A percentile compares a stretch with the other conserved stretches of the same genome.
phyloP scores from a whole-genome alignment of 2,888 invertebrate genomes.

The Phoronis australis region DNA sequence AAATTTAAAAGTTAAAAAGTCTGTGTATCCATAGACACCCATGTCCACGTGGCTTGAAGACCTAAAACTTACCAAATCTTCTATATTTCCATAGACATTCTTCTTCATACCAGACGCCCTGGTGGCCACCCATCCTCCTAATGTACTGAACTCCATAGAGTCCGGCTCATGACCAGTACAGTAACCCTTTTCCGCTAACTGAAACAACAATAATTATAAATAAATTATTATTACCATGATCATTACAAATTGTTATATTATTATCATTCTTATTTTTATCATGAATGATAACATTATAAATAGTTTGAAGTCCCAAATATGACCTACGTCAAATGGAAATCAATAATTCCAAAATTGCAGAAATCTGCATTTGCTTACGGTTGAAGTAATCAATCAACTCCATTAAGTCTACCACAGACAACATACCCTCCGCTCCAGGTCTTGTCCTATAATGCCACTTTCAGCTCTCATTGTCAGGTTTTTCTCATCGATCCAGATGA shows the following conservation, averaged over 20 bases:
- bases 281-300: too few species aligned
- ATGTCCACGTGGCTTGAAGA: neutral
- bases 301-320: too few species aligned
- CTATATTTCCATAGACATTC: constrained; percentile 95
- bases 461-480: constrained; percentile 79
- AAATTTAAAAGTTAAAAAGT: neutral
- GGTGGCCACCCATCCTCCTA: constrained; percentile 97
- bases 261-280: too few species aligned
- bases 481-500: constrained; percentile 85
- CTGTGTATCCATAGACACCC: neutral
- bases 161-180: constrained; percentile 96
- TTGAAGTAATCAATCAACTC: too few species aligned
- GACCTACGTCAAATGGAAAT: too few species aligned
- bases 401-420: too few species aligned
- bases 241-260: too few species aligned
- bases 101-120: constrained; percentile 99
- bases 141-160: constrained; percentile 82
- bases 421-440: constrained; percentile 72
- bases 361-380: too few species aligned
- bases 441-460: constrained; percentile 90
- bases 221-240: constrained; percentile 4
- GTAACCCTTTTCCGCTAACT: constrained; percentile 70
- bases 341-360: too few species aligned
- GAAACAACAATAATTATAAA: constrained; percentile 26
- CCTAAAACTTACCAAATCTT: constrained; percentile 68